Evolutionary conservation across 2,113 vertebrate species (phyloP).

Genomic region (Silurus asotus): DNA sequence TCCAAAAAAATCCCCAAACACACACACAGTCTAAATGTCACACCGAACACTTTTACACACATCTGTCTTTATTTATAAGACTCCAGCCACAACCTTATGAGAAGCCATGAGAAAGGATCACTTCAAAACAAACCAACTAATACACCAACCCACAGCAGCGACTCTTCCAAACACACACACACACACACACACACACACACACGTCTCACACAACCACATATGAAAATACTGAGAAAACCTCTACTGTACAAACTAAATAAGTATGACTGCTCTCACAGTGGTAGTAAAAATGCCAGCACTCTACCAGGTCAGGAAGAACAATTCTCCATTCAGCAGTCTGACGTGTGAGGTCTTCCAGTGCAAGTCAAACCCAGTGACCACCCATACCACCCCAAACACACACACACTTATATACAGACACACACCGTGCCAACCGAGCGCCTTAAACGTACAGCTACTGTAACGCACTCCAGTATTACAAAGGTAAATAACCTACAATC

Average conservation of each 20-base stretch:
- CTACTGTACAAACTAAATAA: conserved; percentile 54
- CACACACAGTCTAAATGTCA: conserved; percentile 52
- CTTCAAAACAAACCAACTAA: conserved; percentile 38
- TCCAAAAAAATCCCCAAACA: conserved; percentile 46
- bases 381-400: conserved; percentile 61
- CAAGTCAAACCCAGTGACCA: conserved; percentile 66
- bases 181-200: conserved; percentile 28
- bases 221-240: conserved; percentile 24
- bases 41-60: background rate
- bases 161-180: conserved; percentile 40
- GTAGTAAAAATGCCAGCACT: conserved; percentile 54
- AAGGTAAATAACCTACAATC: conserved; percentile 62
- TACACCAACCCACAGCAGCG: conserved; percentile 50
- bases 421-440: conserved; percentile 58
- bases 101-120: conserved; percentile 21
- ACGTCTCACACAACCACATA: conserved; percentile 35
- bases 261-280: conserved; percentile 55
- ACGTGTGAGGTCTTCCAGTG: conserved; percentile 59
- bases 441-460: conserved; percentile 59
- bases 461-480: conserved; percentile 69
- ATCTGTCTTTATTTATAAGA: conserved; percentile 32
- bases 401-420: conserved; percentile 17
- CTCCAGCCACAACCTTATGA: conserved; percentile 28
- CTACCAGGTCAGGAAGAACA: conserved; percentile 64
- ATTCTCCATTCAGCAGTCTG: conserved; percentile 65